phyloP scores from a whole-genome alignment of 2,888 invertebrate genomes.

The Caenorhabditis wallacei region DNA sequence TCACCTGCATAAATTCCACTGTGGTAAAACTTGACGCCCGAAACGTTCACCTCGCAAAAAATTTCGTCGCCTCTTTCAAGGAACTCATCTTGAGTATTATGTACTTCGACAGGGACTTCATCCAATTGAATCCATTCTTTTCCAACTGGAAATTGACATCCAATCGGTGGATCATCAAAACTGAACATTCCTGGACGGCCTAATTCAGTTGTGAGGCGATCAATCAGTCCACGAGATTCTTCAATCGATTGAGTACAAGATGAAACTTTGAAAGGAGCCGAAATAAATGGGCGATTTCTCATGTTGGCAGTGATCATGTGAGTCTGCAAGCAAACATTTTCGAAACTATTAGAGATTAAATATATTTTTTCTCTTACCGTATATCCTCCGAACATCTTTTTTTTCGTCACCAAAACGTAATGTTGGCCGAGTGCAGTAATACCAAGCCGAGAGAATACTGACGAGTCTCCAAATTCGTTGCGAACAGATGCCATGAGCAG shows the following conservation, averaged over 20 bases:
- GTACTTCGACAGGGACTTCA: slow-evolving; percentile 63
- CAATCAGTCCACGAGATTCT: slow-evolving; percentile 65
- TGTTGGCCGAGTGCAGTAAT: slow-evolving; percentile 69
- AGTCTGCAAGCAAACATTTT: slow-evolving; percentile 58
- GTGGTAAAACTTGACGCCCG: slow-evolving; percentile 73
- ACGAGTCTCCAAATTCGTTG: slow-evolving; percentile 62
- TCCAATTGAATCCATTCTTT: slow-evolving; percentile 67
- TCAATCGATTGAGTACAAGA: slow-evolving; percentile 39
- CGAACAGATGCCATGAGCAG: slow-evolving; percentile 61
- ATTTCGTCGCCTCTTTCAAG: slow-evolving; percentile 71
- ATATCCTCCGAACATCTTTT: slow-evolving; percentile 68
- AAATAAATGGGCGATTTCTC: slow-evolving; percentile 72
- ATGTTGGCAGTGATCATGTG: slow-evolving; percentile 72
- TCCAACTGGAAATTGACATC: slow-evolving; percentile 62
- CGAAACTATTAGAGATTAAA: no score
- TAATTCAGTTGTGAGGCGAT: slow-evolving; percentile 45
- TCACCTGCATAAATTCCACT: slow-evolving; percentile 77
- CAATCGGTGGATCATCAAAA: slow-evolving; percentile 63
- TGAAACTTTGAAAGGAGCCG: slow-evolving; percentile 67
- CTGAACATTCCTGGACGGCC: slow-evolving; percentile 59
- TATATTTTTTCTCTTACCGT: no score
- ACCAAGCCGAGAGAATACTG: slow-evolving; percentile 60
- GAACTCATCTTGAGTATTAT: slow-evolving; percentile 64
- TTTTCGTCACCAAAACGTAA: slow-evolving; percentile 65
- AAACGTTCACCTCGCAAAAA: slow-evolving; percentile 71